phyloP scores from a whole-genome alignment of 2,113 vertebrate genomes.

The Mirounga angustirostris region DNA sequence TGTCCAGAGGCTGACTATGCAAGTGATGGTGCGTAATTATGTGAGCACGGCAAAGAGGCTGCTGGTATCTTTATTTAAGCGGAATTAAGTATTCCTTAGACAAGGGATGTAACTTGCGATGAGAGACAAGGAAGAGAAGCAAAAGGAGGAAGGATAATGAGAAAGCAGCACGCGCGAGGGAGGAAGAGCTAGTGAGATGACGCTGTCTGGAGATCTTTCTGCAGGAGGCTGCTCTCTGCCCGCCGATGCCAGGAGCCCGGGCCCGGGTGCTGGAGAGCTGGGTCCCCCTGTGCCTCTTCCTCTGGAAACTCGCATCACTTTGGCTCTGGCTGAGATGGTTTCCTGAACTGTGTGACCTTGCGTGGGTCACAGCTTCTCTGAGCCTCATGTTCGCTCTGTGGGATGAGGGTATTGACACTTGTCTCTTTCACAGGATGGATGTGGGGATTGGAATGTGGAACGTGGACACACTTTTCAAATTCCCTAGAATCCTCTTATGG shows the following conservation, averaged over 20 bases:
- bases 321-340: not conserved
- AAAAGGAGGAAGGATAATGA: not conserved
- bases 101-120: not conserved
- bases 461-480: not conserved
- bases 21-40: not conserved
- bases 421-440: not conserved
- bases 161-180: not conserved
- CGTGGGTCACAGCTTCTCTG: not conserved
- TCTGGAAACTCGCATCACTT: not conserved
- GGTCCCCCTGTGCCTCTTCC: not conserved
- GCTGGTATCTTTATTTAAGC: not conserved
- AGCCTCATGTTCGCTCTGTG: not conserved
- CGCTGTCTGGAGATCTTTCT: not conserved
- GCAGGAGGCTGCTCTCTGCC: not conserved
- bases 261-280: not conserved
- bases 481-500: not conserved
- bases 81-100: not conserved
- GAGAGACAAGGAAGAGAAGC: constrained; percentile 44
- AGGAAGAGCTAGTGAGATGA: not conserved
- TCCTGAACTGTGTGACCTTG: not conserved
- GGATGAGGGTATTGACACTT: not conserved
- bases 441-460: not conserved
- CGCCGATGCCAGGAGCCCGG: not conserved
- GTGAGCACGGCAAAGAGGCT: not conserved
- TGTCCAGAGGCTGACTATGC: not conserved